Evolutionary conservation across 2,113 vertebrate species (phyloP).

Genomic region (Sylvietta virens): DNA sequence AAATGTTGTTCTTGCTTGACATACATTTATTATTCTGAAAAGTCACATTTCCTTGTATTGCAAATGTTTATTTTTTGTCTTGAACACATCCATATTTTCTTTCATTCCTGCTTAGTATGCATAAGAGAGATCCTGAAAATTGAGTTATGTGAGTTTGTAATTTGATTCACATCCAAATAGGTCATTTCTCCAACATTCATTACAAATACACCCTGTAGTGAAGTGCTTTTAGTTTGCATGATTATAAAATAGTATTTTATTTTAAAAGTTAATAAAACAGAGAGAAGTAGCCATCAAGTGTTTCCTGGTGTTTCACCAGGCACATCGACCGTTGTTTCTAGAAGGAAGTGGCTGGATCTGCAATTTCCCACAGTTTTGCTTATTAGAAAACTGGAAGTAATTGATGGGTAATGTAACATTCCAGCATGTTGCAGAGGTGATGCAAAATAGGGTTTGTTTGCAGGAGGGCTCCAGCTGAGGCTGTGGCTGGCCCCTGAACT

Average conservation of each 20-base stretch:
- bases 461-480: not conserved
- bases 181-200: slow-evolving; percentile 15
- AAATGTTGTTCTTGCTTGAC: slow-evolving; percentile 11
- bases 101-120: slow-evolving; percentile 27
- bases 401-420: not conserved
- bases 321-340: not conserved
- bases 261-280: not conserved
- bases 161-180: slow-evolving; percentile 34
- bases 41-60: not conserved
- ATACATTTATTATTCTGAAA: not conserved
- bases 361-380: not conserved
- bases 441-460: not conserved
- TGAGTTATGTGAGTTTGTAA: slow-evolving; percentile 38
- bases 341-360: not conserved
- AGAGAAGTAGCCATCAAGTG: not conserved
- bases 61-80: not conserved
- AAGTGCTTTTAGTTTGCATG: slow-evolving; percentile 2
- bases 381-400: not conserved
- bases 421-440: not conserved
- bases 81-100: not conserved
- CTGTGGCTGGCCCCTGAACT: not conserved
- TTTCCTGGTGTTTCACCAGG: not conserved
- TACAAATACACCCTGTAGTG: slow-evolving; percentile 1
- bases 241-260: slow-evolving; percentile 23
- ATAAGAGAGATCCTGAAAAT: not conserved